Conservation (phyloP, 2,888 invertebrate species). For the Eupithecia abbreviata region DNA sequence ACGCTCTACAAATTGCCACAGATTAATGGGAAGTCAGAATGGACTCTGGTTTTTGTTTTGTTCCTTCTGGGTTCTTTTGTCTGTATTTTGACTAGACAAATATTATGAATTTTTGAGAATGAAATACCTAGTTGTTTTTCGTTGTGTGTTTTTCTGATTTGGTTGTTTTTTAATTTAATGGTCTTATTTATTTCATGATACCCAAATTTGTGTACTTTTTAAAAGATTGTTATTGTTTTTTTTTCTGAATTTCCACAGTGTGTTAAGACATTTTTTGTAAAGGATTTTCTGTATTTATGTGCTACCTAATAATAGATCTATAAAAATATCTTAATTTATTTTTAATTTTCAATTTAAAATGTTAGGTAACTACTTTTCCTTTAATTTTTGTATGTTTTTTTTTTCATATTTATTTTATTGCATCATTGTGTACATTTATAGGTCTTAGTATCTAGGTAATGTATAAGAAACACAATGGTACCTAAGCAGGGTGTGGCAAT, state of each 20-base stretch:
- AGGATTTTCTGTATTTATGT: not conserved
- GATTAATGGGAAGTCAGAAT: slow-evolving; percentile 33
- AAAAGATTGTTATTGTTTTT: no score
- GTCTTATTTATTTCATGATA: not conserved
- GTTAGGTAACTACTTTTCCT: not conserved
- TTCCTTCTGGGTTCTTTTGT: slow-evolving; percentile 9
- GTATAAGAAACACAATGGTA: no score
- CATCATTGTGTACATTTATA: no score
- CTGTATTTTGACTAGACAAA: not conserved
- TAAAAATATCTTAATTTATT: no score
- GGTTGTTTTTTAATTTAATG: not conserved
- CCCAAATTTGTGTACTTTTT: not conserved
- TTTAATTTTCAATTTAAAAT: no score
- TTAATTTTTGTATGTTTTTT: not conserved
- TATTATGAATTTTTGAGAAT: not conserved
- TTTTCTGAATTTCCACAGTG: no score
- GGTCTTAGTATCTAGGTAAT: no score
- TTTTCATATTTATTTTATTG: no score
- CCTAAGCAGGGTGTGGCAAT: no score
- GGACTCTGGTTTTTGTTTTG: slow-evolving; percentile 23
- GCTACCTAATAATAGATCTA: not conserved
- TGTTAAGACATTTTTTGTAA: not conserved
- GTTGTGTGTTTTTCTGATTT: not conserved
- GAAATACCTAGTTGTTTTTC: not conserved
- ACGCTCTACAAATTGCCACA: slow-evolving; percentile 39